Conservation (phyloP, 2,888 invertebrate species). For the Agrotis exclamationis region DNA sequence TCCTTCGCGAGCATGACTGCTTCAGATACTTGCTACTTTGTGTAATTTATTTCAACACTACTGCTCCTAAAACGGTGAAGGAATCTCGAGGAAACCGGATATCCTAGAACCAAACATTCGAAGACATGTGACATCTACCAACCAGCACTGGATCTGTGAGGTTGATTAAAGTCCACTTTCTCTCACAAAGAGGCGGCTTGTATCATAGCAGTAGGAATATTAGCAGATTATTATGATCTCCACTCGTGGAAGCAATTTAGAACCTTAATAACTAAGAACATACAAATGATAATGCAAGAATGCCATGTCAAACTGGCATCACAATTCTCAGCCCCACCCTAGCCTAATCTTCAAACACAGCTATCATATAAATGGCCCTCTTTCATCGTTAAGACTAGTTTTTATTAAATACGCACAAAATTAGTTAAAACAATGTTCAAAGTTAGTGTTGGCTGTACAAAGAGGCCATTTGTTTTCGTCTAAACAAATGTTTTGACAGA, state of each 20-base stretch:
- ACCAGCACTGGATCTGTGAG: too few species aligned
- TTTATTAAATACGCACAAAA: slow-evolving; percentile 23
- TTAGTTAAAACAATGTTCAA: slow-evolving; percentile 31
- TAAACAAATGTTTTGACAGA: slow-evolving; percentile 61
- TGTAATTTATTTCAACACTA: too few species aligned
- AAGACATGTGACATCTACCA: too few species aligned
- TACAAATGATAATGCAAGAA: slow-evolving; percentile 20
- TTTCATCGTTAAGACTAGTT: slow-evolving; percentile 11
- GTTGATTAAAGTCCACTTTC: too few species aligned
- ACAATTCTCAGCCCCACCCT: slow-evolving; percentile 6
- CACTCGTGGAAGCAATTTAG: not conserved
- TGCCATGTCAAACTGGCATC: slow-evolving; percentile 31
- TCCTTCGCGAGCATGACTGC: too few species aligned
- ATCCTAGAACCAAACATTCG: too few species aligned
- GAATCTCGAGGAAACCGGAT: too few species aligned
- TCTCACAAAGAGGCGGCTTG: too few species aligned
- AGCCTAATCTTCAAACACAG: slow-evolving; percentile 18
- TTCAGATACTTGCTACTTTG: too few species aligned
- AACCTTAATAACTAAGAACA: not conserved
- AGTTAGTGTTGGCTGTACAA: slow-evolving; percentile 45
- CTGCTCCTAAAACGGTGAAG: too few species aligned
- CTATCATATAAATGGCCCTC: slow-evolving; percentile 3
- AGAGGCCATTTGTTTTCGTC: slow-evolving; percentile 51
- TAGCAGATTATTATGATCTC: not conserved
- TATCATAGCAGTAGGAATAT: too few species aligned